These are phyloP conservation scores for Tapirus indicus DNA, from an alignment of 2,797 vertebrate species.

Conservation along the genomic window DNA sequence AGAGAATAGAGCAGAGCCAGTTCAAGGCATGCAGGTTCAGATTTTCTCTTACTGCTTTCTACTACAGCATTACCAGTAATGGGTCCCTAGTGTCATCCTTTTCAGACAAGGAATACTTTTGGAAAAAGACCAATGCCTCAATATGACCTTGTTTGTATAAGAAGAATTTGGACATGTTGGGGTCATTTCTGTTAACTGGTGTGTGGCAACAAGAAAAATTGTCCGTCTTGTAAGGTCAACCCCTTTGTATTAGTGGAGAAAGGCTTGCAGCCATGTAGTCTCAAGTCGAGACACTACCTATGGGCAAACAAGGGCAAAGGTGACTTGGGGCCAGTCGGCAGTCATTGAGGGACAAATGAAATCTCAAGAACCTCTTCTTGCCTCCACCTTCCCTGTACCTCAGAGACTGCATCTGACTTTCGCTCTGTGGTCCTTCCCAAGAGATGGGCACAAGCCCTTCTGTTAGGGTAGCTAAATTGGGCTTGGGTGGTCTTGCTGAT, in stretches of 20 bases:
- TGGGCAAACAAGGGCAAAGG: not conserved
- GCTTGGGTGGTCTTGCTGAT: not conserved
- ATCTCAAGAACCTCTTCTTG: not conserved
- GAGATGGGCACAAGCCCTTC: not conserved
- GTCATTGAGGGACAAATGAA: not conserved
- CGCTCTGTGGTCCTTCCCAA: not conserved
- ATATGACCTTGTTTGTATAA: not conserved
- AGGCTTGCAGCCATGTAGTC: not conserved
- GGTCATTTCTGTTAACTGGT: not conserved
- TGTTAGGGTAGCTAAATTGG: not conserved
- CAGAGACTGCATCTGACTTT: not conserved
- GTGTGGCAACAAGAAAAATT: not conserved
- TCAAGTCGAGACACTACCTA: not conserved
- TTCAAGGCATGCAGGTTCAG: fast-evolving
- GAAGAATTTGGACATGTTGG: not conserved
- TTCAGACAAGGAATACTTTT: not conserved
- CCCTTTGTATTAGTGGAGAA: not conserved
- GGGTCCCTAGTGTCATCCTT: not conserved
- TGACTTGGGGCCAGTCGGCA: not conserved
- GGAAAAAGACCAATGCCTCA: not conserved
- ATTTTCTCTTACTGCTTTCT: not conserved
- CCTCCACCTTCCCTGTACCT: not conserved
- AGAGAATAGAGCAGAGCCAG: not conserved
- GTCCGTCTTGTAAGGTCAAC: not conserved
- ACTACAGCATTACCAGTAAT: fast-evolving